phyloP scores from a whole-genome alignment of 2,113 vertebrate species.

The Orycteropus afer region DNA sequence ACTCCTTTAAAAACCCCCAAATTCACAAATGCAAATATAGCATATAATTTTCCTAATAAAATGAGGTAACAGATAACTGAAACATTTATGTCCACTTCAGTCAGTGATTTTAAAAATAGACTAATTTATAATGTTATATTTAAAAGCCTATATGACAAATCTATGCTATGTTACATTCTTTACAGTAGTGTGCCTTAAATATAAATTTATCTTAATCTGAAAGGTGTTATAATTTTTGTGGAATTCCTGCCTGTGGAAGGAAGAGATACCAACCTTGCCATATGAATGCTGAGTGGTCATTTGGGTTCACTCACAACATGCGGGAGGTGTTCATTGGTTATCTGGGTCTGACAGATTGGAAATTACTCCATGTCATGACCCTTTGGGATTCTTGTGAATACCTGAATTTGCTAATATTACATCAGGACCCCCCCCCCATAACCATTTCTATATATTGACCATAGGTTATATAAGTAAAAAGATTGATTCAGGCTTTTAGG shows the following conservation, averaged over 20 bases:
- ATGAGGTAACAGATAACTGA: background rate
- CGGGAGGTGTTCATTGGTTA: background rate
- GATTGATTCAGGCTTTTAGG: background rate
- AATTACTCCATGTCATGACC: background rate
- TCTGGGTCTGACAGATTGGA: background rate
- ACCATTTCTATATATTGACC: background rate
- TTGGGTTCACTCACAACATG: background rate
- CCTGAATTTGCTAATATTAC: background rate
- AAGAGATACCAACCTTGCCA: background rate
- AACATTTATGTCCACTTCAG: background rate
- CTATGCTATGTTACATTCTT: background rate
- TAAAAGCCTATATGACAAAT: background rate
- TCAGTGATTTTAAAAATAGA: constrained; percentile 22
- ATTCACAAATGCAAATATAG: background rate
- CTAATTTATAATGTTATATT: background rate
- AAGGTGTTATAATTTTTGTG: background rate
- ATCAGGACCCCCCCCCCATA: too few species aligned
- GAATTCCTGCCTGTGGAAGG: background rate
- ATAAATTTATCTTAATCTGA: background rate
- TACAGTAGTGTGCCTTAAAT: background rate
- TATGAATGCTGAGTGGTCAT: background rate
- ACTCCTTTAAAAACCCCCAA: background rate
- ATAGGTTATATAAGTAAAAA: background rate
- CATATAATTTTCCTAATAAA: background rate
- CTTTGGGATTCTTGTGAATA: background rate